Evolutionary conservation across 2,113 vertebrate species (phyloP).

Genomic region (Upupa epops): DNA sequence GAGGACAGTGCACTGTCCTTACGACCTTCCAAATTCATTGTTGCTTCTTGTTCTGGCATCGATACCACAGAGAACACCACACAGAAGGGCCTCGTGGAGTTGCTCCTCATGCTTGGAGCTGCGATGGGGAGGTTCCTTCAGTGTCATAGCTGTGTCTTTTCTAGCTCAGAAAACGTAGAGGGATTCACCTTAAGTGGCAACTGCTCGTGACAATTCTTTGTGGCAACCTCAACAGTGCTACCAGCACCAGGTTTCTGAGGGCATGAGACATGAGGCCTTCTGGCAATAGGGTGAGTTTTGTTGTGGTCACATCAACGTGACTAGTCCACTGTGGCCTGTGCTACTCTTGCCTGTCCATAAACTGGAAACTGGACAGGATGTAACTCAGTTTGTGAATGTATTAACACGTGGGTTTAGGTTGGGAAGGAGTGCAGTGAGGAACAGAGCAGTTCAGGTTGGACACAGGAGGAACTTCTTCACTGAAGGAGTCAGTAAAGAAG

Average conservation of each 20-base stretch:
- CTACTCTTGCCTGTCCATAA: background rate
- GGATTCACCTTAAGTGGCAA: background rate
- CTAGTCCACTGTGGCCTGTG: background rate
- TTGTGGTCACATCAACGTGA: background rate
- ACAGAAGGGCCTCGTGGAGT: background rate
- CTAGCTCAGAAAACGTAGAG: background rate
- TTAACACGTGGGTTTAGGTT: background rate
- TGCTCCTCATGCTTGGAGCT: fast-evolving
- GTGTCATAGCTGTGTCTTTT: background rate
- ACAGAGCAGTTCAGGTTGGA: background rate
- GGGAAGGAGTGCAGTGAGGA: background rate
- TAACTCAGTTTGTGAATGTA: background rate
- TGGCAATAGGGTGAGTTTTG: background rate
- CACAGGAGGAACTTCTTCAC: too few relatives aligned
- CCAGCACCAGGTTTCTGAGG: background rate
- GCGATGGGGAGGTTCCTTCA: background rate
- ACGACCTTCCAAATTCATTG: background rate
- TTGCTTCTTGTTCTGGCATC: background rate
- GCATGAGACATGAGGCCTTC: background rate
- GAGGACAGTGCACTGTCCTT: fast-evolving
- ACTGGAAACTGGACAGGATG: background rate
- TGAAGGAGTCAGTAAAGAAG: too few relatives aligned
- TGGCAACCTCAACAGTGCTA: background rate
- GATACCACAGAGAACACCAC: background rate
- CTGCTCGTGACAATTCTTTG: too few relatives aligned